A percentile compares a stretch with the other conserved stretches of the same genome.
These are phyloP conservation scores for Echeneis naucrates DNA, from an alignment of 2,797 vertebrate species.

Conservation along the genomic window DNA sequence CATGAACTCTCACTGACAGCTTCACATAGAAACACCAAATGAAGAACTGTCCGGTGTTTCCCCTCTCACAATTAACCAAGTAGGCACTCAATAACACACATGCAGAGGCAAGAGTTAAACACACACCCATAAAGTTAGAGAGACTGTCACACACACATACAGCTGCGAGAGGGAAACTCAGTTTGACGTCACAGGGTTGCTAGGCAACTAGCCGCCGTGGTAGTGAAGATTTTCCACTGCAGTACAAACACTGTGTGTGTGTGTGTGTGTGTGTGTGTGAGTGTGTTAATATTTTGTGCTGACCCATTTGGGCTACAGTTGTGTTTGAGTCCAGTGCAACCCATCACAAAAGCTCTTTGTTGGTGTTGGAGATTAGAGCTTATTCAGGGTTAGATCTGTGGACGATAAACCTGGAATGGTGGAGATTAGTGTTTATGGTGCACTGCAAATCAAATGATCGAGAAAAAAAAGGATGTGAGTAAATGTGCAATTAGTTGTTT, in stretches of 20 bases:
- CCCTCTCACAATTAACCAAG: slow-evolving; percentile 57
- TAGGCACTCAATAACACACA: slow-evolving; percentile 17
- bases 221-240: slow-evolving; percentile 89
- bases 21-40: slow-evolving; percentile 51
- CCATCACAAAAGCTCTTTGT: slow-evolving; percentile 10
- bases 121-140: slow-evolving; percentile 55
- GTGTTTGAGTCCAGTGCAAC: slow-evolving; percentile 11
- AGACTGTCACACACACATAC: slow-evolving; percentile 55
- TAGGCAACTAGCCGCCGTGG: slow-evolving; percentile 83
- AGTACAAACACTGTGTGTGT: slow-evolving; percentile 59
- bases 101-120: slow-evolving; percentile 18
- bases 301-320: slow-evolving; percentile 52
- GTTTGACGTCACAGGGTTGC: slow-evolving; percentile 87
- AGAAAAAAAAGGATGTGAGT: slow-evolving; percentile 39
- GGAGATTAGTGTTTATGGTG: slow-evolving; percentile 15
- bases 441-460: neutral
- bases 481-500: neutral
- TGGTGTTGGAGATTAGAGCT: slow-evolving; percentile 5
- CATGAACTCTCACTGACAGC: neutral
- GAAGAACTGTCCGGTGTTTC: slow-evolving; percentile 75
- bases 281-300: slow-evolving; percentile 32
- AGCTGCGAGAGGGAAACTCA: slow-evolving; percentile 88
- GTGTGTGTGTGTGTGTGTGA: slow-evolving; percentile 29
- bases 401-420: neutral
- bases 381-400: slow-evolving; percentile 5